A percentile compares a stretch with the other conserved stretches of the same genome.
phyloP scores from a whole-genome alignment of 1,140 invertebrate species.

The Eriosoma lanigerum region DNA sequence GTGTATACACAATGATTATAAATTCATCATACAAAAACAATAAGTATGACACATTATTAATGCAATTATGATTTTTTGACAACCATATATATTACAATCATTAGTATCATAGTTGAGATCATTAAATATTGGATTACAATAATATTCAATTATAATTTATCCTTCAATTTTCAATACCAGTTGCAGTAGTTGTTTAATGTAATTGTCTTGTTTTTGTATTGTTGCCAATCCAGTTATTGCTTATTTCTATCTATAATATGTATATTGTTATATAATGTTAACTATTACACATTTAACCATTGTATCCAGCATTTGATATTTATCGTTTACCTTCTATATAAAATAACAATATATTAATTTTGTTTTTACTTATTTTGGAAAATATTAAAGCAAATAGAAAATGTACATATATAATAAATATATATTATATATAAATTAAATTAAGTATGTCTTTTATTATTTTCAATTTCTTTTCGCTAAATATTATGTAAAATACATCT shows the following conservation, averaged over 20 bases:
- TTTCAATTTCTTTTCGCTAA: background rate
- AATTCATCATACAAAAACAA: no score
- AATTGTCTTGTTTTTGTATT: background rate
- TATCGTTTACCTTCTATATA: background rate
- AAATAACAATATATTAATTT: background rate
- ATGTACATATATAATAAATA: no score
- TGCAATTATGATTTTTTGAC: no score
- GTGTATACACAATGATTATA: no score
- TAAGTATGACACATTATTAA: no score
- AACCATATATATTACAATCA: no score
- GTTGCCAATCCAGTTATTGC: background rate
- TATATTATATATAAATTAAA: background rate
- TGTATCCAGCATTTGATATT: no score
- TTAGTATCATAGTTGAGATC: no score
- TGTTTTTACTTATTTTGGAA: background rate
- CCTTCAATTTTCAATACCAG: no score
- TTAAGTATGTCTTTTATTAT: conserved; percentile 9
- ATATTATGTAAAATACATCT: background rate
- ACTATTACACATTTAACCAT: background rate
- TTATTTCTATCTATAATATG: background rate
- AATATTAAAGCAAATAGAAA: background rate
- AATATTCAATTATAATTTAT: no score
- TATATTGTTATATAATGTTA: background rate
- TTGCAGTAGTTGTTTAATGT: no score
- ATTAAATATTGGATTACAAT: no score